Percentiles rank a stretch among this genome's conserved stretches.
phyloP scores from a whole-genome alignment of 2,113 vertebrate species.

The Spilogale gracilis region DNA sequence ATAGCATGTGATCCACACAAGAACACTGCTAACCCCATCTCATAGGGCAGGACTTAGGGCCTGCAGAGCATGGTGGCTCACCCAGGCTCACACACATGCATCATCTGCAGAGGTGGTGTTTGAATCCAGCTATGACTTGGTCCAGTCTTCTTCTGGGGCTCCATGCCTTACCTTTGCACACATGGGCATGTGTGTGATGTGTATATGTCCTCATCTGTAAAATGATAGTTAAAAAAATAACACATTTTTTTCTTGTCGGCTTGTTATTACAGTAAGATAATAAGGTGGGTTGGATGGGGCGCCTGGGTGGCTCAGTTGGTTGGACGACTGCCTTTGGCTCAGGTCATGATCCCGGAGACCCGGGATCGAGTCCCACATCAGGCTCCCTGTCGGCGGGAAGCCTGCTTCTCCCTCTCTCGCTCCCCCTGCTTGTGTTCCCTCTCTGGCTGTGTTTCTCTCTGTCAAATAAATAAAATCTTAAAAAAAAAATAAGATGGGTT shows the following conservation, averaged over 20 bases:
- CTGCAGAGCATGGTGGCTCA: background rate
- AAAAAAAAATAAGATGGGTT: background rate
- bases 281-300: background rate
- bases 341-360: too few species aligned
- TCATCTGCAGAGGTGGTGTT: background rate
- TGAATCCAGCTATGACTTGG: background rate
- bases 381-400: too few species aligned
- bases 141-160: background rate
- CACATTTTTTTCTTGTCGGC: background rate
- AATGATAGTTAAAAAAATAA: background rate
- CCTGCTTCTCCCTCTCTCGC: too few species aligned
- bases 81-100: fast-evolving
- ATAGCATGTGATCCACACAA: fast-evolving
- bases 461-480: too few species aligned
- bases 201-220: background rate
- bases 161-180: background rate
- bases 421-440: too few species aligned
- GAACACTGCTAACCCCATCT: background rate
- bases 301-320: too few species aligned
- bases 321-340: too few species aligned
- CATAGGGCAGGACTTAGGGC: background rate
- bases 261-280: background rate
- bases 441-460: too few species aligned
- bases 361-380: too few species aligned
- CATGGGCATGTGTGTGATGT: background rate